These are phyloP conservation scores for Macrotis lagotis DNA, from an alignment of 2,113 vertebrate genomes.

Conservation along the genomic window DNA sequence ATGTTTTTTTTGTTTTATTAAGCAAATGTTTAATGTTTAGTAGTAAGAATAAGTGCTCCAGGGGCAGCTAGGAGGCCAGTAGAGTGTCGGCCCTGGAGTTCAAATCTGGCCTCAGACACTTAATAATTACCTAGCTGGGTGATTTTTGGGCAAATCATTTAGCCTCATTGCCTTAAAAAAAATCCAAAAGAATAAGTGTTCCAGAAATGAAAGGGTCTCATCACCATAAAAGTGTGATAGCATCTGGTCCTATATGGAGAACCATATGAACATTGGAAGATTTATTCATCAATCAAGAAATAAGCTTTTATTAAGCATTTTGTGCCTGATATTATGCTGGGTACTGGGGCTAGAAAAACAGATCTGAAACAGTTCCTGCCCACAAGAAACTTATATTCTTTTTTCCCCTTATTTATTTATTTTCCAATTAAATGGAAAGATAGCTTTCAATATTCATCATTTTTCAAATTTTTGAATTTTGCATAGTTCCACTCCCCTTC, in stretches of 20 bases:
- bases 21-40: not conserved
- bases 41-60: not conserved
- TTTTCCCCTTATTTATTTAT: too few species aligned
- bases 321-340: not conserved
- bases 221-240: not conserved
- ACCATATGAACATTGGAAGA: not conserved
- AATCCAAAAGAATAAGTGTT: not conserved
- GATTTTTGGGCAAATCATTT: too few species aligned
- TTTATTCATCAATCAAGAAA: not conserved
- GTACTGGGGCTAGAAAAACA: not conserved
- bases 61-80: too few species aligned
- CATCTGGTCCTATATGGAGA: not conserved
- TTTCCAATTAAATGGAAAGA: too few species aligned
- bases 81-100: too few species aligned
- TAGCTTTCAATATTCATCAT: too few species aligned
- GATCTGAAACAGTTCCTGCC: not conserved
- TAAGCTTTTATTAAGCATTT: not conserved
- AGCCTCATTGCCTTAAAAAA: too few species aligned
- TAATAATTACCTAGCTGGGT: too few species aligned
- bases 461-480: too few species aligned
- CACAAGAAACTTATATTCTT: not conserved
- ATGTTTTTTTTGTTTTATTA: not conserved
- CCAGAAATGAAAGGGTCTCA: not conserved
- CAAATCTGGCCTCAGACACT: too few species aligned
- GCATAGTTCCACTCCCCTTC: too few species aligned